Evolutionary conservation across 1,140 invertebrate genomes (phyloP).

Genomic region (Drosophila parvula): DNA sequence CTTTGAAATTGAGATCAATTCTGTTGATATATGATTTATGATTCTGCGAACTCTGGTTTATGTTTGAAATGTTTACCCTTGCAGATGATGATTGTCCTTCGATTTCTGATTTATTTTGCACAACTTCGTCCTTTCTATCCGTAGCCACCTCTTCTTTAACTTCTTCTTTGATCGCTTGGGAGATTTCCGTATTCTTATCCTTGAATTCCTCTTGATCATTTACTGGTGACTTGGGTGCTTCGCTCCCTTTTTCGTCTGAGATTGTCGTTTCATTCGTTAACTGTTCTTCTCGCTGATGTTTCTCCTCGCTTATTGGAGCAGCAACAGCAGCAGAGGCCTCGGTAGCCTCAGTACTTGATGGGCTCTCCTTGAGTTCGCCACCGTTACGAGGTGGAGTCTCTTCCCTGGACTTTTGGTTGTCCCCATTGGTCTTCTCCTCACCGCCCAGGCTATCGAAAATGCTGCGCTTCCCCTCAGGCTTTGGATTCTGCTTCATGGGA

Average conservation of each 20-base stretch:
- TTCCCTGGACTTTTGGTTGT: slow-evolving; percentile 28
- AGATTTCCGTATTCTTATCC: slow-evolving; percentile 15
- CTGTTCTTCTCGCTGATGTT: neutral
- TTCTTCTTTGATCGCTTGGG: neutral
- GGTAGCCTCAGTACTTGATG: neutral
- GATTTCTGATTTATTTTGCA: neutral
- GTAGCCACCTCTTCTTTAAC: neutral
- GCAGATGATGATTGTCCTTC: neutral
- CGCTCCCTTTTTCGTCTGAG: slow-evolving; percentile 42
- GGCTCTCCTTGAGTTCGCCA: slow-evolving; percentile 8
- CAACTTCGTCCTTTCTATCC: neutral
- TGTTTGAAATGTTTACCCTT: neutral
- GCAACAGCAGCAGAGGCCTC: slow-evolving; percentile 1
- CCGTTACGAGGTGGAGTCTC: slow-evolving; percentile 10
- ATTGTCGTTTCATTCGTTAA: slow-evolving; percentile 33
- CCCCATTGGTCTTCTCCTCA: slow-evolving; percentile 65
- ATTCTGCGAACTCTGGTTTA: too few relatives aligned
- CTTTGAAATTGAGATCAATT: too few relatives aligned
- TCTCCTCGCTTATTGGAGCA: slow-evolving; percentile 10
- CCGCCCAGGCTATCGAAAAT: slow-evolving; percentile 63
- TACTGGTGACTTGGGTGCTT: slow-evolving; percentile 1
- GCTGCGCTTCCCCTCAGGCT: slow-evolving; percentile 63
- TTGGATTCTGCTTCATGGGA: slow-evolving; percentile 70
- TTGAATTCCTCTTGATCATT: slow-evolving; percentile 8
- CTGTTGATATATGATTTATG: too few relatives aligned